Base-by-base conservation (phyloP, 2,888 invertebrate species). In the Trachelus stipa region DNA sequence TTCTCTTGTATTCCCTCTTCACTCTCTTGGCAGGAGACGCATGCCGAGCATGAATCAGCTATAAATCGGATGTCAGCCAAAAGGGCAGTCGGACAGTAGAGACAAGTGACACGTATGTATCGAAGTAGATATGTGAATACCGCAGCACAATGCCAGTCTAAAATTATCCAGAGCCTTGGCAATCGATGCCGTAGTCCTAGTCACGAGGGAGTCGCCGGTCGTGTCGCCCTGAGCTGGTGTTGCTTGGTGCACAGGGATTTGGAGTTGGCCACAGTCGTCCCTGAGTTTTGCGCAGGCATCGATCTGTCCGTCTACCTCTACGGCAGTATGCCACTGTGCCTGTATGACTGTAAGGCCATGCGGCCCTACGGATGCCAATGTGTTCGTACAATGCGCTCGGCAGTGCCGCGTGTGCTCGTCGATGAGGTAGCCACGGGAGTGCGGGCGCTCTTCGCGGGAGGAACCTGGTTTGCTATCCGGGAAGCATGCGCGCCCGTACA, bases 11-110 rank as follows among this genome's bases (percentile, higher is more conserved):
- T 56, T 23, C 23, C 56, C 56, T 56, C 56, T 23, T 56, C 56
- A 56, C 56, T 56, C 56, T 56, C 56, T 56, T 56, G 56, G 56
- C 15, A 56, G 56, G 23, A 56, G 23, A 23, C 23, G 9, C 56
- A 9, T 1, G 23, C 56, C 56, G 56, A 56, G 23, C 56, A 23
- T 23, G 23, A 56, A 56, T 23, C 56, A 0, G 11, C 31, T 83
- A n/a, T 75, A 79, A 23, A 81, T 78, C 76, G 77, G 78, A 74
- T 73, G 80, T 30, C 76, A 80, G 73, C 75, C 76, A n/a, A 80
- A 76, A 11, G 69, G 79, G 11, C 77, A 79, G 69, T 71, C 78
- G 3, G 56, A 82, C 34, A 69, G 80, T 30, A 35, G 79, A 69
- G 37, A 79, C 12, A 79, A 81, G 71, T 34, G 71, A 71, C 33